phyloP scores from a whole-genome alignment of 1,140 invertebrate genomes.

The Macrotrachela quadricornifera region DNA sequence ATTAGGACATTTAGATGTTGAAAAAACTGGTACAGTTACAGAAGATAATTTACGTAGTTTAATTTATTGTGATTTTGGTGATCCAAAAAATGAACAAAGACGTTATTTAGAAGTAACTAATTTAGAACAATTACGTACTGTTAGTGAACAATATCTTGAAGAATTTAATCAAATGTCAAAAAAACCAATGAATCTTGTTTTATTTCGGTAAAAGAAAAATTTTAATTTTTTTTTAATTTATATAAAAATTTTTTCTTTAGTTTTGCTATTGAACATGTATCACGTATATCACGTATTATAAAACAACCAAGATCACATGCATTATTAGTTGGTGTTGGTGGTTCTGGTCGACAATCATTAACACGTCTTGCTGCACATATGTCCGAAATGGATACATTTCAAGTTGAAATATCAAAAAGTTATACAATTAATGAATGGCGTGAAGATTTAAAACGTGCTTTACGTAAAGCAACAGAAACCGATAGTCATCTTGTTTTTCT shows the following conservation, averaged over 20 bases:
- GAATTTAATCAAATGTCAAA: slow-evolving; percentile 90
- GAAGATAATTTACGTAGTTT: slow-evolving; percentile 60
- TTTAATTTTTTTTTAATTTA: slow-evolving; percentile 48
- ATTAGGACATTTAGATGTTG: slow-evolving; percentile 32
- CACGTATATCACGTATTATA: slow-evolving; percentile 29
- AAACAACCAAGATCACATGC: slow-evolving; percentile 30
- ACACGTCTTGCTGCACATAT: slow-evolving; percentile 29
- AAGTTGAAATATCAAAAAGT: slow-evolving; percentile 30
- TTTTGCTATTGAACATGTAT: slow-evolving; percentile 29
- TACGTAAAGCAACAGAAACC: slow-evolving; percentile 29
- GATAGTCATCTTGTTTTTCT: slow-evolving; percentile 74
- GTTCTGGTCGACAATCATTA: slow-evolving; percentile 30
- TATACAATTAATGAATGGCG: slow-evolving; percentile 28
- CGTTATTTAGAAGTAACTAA: slow-evolving; percentile 69
- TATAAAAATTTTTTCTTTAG: not conserved
- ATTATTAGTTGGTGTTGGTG: slow-evolving; percentile 30
- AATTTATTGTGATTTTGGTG: slow-evolving; percentile 80
- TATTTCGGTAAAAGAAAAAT: slow-evolving; percentile 50
- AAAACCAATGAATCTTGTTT: slow-evolving; percentile 83
- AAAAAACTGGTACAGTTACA: slow-evolving; percentile 32
- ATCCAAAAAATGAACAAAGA: slow-evolving; percentile 67
- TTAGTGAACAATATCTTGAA: slow-evolving; percentile 67
- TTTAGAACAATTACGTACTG: slow-evolving; percentile 51
- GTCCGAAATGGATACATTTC: slow-evolving; percentile 30
- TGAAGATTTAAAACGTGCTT: slow-evolving; percentile 28